A percentile compares a stretch with the other conserved stretches of the same genome.
Conservation (phyloP, 2,113 vertebrate species). For the Acanthochromis polyacanthus region DNA sequence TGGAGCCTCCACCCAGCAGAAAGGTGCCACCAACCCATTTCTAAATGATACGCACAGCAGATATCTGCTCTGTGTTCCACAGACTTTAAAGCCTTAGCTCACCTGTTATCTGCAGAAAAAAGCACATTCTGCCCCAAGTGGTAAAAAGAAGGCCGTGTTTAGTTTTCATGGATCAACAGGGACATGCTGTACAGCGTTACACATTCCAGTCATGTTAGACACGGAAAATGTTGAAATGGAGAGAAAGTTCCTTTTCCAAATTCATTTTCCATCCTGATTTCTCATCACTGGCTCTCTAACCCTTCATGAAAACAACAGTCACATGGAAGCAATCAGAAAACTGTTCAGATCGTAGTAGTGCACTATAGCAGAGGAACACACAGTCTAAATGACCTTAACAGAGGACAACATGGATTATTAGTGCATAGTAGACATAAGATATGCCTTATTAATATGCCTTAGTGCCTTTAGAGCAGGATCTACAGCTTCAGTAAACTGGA, state of each 20-base stretch:
- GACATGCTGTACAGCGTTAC: conserved; percentile 21
- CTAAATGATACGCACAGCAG: conserved; percentile 14
- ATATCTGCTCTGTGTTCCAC: background rate
- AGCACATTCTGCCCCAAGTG: background rate
- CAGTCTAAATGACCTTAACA: background rate
- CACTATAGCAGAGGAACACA: background rate
- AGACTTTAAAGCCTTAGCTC: background rate
- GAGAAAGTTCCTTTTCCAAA: conserved; percentile 28
- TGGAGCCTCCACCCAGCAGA: background rate
- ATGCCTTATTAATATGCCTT: too few relatives aligned
- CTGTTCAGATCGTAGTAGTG: background rate
- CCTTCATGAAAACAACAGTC: conserved; percentile 14
- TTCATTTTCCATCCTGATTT: conserved; percentile 41
- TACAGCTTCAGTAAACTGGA: too few relatives aligned
- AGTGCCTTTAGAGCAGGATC: too few relatives aligned
- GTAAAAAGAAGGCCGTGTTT: background rate
- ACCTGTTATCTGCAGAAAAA: background rate
- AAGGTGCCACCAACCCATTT: conserved; percentile 17
- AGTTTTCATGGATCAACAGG: conserved; percentile 11
- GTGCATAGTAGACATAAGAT: too few relatives aligned
- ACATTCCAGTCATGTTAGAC: conserved; percentile 54
- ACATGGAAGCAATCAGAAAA: conserved; percentile 9
- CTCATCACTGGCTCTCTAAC: conserved; percentile 32
- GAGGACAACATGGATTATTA: background rate
- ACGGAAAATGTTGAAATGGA: conserved; percentile 38